A percentile compares a stretch with the other conserved stretches of the same genome.
Conservation (phyloP, 2,113 vertebrate species). For the Melanostigma gelatinosum region DNA sequence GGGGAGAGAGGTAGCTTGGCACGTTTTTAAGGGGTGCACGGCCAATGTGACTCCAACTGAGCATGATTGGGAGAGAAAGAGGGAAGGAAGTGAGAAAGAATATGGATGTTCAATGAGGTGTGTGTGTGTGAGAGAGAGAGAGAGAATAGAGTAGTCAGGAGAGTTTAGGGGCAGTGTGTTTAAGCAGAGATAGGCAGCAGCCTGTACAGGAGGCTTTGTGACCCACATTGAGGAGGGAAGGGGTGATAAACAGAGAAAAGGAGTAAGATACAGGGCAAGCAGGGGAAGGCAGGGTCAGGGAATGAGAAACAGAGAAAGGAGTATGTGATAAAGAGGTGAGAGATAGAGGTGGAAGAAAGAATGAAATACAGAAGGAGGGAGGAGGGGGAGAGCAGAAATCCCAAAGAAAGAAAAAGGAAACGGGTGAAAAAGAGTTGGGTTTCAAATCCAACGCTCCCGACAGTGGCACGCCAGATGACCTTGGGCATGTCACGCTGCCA, state of each 20-base stretch:
- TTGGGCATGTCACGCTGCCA: conserved; percentile 84
- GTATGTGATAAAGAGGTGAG: conserved; percentile 39
- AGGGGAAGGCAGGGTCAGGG: conserved; percentile 12
- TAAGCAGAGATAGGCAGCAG: conserved; percentile 76
- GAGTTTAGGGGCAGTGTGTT: conserved; percentile 73
- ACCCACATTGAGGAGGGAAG: conserved; percentile 73
- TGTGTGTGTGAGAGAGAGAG: conserved; percentile 35
- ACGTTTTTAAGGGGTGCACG: conserved; percentile 38
- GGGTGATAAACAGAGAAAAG: conserved; percentile 54
- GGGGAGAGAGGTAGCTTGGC: conserved; percentile 76
- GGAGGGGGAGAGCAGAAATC: conserved; percentile 17
- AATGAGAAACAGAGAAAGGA: conserved; percentile 39
- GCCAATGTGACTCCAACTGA: conserved; percentile 40
- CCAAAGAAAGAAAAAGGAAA: conserved; percentile 53
- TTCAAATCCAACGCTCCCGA: conserved; percentile 79
- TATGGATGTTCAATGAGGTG: conserved; percentile 41
- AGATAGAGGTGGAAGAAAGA: conserved; percentile 39
- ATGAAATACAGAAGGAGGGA: background rate
- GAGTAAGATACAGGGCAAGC: conserved; percentile 35
- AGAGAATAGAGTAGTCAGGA: conserved; percentile 47
- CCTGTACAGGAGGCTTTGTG: conserved; percentile 70
- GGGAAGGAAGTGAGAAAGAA: conserved; percentile 20
- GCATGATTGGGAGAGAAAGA: conserved; percentile 34
- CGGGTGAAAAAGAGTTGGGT: conserved; percentile 70
- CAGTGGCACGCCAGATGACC: conserved; percentile 83